Base-by-base conservation (phyloP, 1,140 invertebrate species). In the Microplitis demolitor region DNA sequence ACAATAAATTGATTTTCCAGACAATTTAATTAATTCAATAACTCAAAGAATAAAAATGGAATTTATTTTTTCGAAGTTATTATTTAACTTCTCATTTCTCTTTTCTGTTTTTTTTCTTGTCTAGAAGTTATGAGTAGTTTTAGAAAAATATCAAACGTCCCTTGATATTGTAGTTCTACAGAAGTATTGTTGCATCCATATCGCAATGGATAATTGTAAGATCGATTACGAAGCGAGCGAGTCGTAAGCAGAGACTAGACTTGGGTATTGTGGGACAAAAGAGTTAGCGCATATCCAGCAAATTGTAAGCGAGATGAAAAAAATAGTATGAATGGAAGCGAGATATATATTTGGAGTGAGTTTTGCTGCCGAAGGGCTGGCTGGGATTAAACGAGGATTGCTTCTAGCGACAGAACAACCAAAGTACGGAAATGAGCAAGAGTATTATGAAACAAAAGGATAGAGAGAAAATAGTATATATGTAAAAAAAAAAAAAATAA, bases 271-370 rank as follows among this genome's bases (percentile, higher is more conserved):
- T 4, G 34, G 11, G 34, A 34, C 9, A 35, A 39, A 62, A 39
- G 34, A 62, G 11, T 31, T 34, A 62, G 31, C 4, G 33, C 13
- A 39, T 35, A 34, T 11, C n/a, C 34, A 34, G 34, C 8, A 34
- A 62, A 34, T 35, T 62, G 60, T 5, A 62, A 35, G 60, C 33
- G 60, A 62, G 60, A 37, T 62, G 33, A 62, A 62, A 35, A 56
- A 13, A 13, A 62, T 13, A 37, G 33, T n/a, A 14, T n/a, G n/a
- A 39, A 34, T 11, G 35, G 34, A 35, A 37, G 60, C 1, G 60
- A 62, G n/a, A 62, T 62, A 39, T 62, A 62, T 62, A 62, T 62
- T 35, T 62, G 6, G 3, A 14, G 31, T n/a, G 34, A 16, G 31
- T 24, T 24, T 24, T 0, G 9, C 3, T 35, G 60, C 31, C 13